Percentiles rank a stretch among this genome's conserved stretches.
Evolutionary conservation across 2,888 invertebrate genomes (phyloP).

Genomic region (Pyrgus malvae): DNA sequence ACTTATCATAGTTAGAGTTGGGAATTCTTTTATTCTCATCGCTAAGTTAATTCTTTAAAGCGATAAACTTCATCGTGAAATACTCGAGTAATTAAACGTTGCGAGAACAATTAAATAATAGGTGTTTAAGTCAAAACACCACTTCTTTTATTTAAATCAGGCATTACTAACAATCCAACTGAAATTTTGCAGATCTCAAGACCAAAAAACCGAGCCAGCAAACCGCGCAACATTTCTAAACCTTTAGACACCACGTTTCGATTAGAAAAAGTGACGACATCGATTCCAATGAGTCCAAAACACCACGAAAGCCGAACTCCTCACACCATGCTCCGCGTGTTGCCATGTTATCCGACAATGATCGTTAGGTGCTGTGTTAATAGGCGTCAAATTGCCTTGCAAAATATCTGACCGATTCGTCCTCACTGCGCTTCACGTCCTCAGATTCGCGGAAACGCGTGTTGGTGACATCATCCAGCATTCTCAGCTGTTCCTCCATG

Average conservation of each 20-base stretch:
- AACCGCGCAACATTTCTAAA: conserved; percentile 3
- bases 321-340: conserved; percentile 44
- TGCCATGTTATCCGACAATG: conserved; percentile 27
- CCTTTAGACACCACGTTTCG: conserved; percentile 38
- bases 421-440: conserved; percentile 52
- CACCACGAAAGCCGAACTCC: conserved; percentile 22
- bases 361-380: conserved; percentile 40
- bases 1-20: no score
- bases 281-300: conserved; percentile 19
- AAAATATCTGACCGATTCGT: conserved; percentile 72
- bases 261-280: conserved; percentile 21
- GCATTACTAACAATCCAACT: no score
- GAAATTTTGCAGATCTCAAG: no score
- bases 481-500: conserved; percentile 65
- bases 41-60: no score
- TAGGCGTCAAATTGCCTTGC: conserved; percentile 34
- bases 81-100: no score
- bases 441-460: conserved; percentile 63
- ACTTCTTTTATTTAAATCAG: no score
- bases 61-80: no score
- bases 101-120: no score
- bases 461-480: conserved; percentile 65
- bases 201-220: no score
- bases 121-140: no score
- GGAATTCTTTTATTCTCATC: no score